Evolutionary conservation across 2,797 vertebrate genomes (phyloP).

Genomic region (Leuciscus waleckii): DNA sequence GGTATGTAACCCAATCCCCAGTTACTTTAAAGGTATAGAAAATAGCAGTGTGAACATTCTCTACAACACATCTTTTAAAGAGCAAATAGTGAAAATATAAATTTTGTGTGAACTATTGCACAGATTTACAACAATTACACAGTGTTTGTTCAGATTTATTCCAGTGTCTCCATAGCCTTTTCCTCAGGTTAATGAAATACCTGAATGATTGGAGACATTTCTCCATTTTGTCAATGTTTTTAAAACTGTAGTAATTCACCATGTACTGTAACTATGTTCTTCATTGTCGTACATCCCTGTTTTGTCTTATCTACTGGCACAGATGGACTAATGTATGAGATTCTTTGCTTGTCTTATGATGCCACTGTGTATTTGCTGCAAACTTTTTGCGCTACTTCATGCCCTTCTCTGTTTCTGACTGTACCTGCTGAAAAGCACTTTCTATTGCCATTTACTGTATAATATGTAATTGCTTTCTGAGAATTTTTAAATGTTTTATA

Average conservation of each 20-base stretch:
- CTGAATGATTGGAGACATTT: background rate
- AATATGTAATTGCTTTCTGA: background rate
- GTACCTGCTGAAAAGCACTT: background rate
- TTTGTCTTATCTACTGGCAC: background rate
- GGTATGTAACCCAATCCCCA: background rate
- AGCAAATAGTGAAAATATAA: background rate
- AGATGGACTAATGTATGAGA: background rate
- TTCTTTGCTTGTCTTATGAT: background rate
- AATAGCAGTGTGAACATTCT: background rate
- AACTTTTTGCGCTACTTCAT: background rate
- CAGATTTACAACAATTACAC: background rate
- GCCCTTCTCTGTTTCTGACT: background rate
- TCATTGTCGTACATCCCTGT: background rate
- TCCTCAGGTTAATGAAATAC: background rate
- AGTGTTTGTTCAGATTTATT: background rate
- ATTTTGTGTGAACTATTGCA: background rate
- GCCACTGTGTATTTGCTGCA: background rate
- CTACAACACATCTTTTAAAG: background rate
- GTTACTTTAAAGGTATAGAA: background rate
- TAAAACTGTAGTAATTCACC: background rate
- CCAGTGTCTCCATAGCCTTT: background rate
- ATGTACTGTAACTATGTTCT: background rate
- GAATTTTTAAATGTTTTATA: background rate
- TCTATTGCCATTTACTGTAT: background rate
- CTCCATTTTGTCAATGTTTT: background rate